These are phyloP conservation scores for Lophura nycthemera DNA, from an alignment of 2,113 vertebrate genomes.

Conservation along the genomic window DNA sequence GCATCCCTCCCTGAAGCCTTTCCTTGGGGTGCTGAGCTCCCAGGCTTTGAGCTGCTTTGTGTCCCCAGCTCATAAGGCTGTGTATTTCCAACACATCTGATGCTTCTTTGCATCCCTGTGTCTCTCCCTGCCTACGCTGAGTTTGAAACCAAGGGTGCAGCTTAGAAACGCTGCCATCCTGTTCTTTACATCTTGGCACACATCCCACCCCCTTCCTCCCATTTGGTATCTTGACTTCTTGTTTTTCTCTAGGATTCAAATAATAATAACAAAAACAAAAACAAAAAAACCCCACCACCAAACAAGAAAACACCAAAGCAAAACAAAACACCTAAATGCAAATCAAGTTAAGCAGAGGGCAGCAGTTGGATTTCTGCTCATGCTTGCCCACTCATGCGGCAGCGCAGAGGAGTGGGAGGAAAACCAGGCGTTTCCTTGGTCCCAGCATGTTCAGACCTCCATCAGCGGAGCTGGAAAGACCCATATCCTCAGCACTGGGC, in stretches of 20 bases:
- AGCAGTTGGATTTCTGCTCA: background rate
- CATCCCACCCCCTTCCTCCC: background rate
- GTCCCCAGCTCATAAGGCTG: accelerated
- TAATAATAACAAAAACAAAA: background rate
- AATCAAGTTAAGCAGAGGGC: background rate
- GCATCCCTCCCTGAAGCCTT: background rate
- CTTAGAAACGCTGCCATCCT: background rate
- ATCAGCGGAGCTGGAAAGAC: background rate
- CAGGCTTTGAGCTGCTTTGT: background rate
- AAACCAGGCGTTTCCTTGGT: background rate
- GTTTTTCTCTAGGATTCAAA: background rate
- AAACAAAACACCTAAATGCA: background rate
- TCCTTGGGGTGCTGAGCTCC: background rate
- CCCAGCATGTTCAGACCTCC: background rate
- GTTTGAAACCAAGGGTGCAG: background rate
- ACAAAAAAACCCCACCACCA: too few species aligned
- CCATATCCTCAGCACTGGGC: background rate
- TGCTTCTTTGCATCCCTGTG: background rate
- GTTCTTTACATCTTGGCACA: background rate
- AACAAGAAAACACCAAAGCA: background rate
- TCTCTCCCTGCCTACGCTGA: accelerated
- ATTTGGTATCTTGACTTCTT: background rate
- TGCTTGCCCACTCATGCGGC: accelerated
- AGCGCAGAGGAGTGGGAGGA: background rate
- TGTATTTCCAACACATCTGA: accelerated